Evolutionary conservation across 37 sponge, comb jelly and placozoan species (phyloP).

Genomic region (Haliclona indistincta): DNA sequence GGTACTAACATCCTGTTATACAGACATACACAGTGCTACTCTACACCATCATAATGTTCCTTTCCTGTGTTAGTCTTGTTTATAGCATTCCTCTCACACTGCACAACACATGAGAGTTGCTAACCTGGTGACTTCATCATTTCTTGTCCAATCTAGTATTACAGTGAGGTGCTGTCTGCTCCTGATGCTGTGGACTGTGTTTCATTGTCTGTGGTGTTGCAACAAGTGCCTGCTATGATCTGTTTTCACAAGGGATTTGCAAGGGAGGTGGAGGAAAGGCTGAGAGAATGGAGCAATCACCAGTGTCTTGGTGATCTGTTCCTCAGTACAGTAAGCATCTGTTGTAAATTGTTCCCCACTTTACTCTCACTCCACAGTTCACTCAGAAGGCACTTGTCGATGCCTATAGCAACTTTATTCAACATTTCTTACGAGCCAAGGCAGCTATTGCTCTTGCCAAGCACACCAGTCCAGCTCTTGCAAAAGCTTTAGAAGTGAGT

Average conservation of each 20-base stretch:
- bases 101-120: too few relatives aligned
- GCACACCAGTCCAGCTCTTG: constrained; percentile 53
- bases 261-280: constrained; percentile 33
- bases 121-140: background rate
- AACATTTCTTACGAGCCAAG: constrained; percentile 81
- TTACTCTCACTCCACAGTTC: constrained; percentile 54
- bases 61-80: background rate
- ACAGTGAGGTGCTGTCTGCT: constrained; percentile 74
- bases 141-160: background rate
- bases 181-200: constrained; percentile 35
- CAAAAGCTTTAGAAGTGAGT: constrained; percentile 76
- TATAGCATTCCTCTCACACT: too few relatives aligned
- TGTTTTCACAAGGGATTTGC: constrained; percentile 66
- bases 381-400: constrained; percentile 64
- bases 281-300: constrained; percentile 40
- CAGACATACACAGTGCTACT: background rate
- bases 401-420: constrained; percentile 71
- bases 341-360: background rate
- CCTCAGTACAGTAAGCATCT: constrained; percentile 62
- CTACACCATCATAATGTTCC: background rate
- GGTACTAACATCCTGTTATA: constrained; percentile 25
- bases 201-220: background rate
- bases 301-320: constrained; percentile 81
- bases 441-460: constrained; percentile 54
- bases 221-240: constrained; percentile 1